Base-by-base conservation (phyloP, 2,113 vertebrate genomes). In the Psittacula cyanocephala region DNA sequence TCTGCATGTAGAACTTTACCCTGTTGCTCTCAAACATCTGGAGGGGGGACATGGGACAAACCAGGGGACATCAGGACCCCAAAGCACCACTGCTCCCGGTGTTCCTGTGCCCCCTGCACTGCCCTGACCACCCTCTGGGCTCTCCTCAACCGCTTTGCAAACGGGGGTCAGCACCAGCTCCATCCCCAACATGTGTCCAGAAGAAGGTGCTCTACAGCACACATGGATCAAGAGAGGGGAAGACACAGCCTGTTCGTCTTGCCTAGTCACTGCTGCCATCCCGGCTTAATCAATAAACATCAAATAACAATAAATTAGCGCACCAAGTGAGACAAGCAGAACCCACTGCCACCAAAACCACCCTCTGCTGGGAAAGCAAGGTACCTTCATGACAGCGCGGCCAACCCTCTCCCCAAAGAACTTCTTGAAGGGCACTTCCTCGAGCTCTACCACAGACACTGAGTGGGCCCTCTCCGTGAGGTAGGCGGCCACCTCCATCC, bases 1-100 rank as follows among this genome's bases (percentile, higher is more conserved):
- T 99, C 97, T 99, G 98, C 99, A 99, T 99, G 98, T 99, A 99
- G 98, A 99, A 99, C 98, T 99, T 99, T 95, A 99, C 99, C 75
- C 98, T 98, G 96, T 99, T 99, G 84, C 93, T 98, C 97, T 99
- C 99, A 17, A 99, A 99, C 98, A 99, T 98, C 99, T 99, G 97
- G 31, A 76, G 5, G 5, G 10, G 28, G 8, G 0, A 85, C 47
- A 91, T 5, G 20, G 52, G 62, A 71, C 79, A 88, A 50, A 89
- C 39, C 17, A 89, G 31, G 17, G 23, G 11, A 55, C 35, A 80
- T 93, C 44, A 92, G 52, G 15, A 71, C 29, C 25, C 39, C 7
- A 1, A 82, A 44, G 6, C 19, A 31, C 5, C 17, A 31, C 6
- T 0, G 1, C 7, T 70, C 39, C 63, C 47, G 16, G 13, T 43